Evolutionary conservation across 2,888 invertebrate genomes (phyloP).

Genomic region (Eilema sororculum): DNA sequence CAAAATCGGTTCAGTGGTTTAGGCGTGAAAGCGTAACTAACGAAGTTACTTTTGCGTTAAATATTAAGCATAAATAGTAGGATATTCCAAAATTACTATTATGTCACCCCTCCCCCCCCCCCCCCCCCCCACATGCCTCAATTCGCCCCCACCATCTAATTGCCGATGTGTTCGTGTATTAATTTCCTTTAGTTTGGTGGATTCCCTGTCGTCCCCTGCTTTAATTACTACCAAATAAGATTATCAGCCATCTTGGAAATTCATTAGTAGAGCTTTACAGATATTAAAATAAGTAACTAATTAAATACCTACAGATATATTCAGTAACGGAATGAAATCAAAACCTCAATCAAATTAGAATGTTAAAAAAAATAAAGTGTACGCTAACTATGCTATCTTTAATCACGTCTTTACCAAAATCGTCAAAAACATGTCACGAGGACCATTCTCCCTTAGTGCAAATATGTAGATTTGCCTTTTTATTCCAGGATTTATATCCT

Average conservation of each 20-base stretch:
- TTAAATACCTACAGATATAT: constrained; percentile 36
- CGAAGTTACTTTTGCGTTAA: background rate
- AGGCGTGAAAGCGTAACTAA: too few relatives aligned
- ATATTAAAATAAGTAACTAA: constrained; percentile 32
- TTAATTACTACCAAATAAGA: constrained; percentile 45
- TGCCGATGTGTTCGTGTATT: constrained; percentile 26
- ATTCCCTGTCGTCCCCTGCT: constrained; percentile 33
- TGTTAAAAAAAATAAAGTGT: too few relatives aligned
- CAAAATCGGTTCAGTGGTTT: too few relatives aligned
- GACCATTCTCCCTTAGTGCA: too few relatives aligned
- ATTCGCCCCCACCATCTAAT: constrained; percentile 24
- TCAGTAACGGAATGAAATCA: too few relatives aligned
- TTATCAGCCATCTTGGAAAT: constrained; percentile 47
- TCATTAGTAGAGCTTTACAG: constrained; percentile 41
- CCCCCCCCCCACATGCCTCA: background rate
- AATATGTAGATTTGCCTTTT: too few relatives aligned
- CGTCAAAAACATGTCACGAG: too few relatives aligned
- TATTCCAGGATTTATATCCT: too few relatives aligned
- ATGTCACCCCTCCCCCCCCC: background rate
- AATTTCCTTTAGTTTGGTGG: constrained; percentile 39
- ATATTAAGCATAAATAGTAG: background rate
- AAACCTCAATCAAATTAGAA: too few relatives aligned
- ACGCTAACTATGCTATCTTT: too few relatives aligned
- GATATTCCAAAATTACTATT: background rate
- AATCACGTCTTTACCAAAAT: too few relatives aligned